Evolutionary conservation across 2,797 vertebrate genomes (phyloP).

Genomic region (Gallinago solitaria): DNA sequence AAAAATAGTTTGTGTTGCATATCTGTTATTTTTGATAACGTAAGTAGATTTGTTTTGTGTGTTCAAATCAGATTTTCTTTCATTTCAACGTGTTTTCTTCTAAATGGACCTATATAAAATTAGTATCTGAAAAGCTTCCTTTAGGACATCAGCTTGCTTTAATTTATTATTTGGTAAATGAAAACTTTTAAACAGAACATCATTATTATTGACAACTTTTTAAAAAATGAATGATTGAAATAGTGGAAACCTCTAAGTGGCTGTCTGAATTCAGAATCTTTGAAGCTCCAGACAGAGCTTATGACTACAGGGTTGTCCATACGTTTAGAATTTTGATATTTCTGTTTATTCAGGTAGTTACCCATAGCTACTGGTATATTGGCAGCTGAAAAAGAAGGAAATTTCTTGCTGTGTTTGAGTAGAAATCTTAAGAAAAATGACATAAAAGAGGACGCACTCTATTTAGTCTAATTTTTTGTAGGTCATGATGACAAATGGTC

Average conservation of each 20-base stretch:
- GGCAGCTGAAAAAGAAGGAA: background rate
- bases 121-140: background rate
- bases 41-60: background rate
- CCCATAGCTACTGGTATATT: background rate
- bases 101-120: background rate
- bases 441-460: background rate
- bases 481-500: background rate
- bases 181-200: background rate
- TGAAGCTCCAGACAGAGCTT: background rate
- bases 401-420: background rate
- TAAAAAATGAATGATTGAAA: fast-evolving
- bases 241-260: background rate
- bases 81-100: background rate
- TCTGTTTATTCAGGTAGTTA: background rate
- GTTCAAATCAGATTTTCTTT: background rate
- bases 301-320: background rate
- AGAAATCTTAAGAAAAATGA: background rate
- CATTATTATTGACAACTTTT: background rate
- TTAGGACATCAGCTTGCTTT: background rate
- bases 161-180: background rate
- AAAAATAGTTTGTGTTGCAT: background rate
- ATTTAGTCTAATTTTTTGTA: background rate
- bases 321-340: background rate
- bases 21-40: background rate
- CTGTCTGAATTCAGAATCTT: background rate